These are phyloP conservation scores for Hylaea fasciaria DNA, from an alignment of 2,888 invertebrate species.

Conservation along the genomic window DNA sequence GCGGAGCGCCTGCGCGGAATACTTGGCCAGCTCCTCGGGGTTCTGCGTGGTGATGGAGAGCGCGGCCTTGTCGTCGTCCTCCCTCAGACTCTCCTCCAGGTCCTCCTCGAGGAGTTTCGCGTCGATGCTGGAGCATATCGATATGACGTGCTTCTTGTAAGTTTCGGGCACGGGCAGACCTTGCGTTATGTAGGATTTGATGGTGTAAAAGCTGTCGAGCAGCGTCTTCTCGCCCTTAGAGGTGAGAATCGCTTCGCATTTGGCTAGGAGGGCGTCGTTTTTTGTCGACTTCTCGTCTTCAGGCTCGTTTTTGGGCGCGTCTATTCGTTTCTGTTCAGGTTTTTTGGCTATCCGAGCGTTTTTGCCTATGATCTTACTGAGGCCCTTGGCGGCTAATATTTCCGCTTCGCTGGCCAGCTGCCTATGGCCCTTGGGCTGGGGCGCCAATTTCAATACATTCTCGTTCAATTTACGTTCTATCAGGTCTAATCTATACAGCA, in stretches of 20 bases:
- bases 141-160: conserved; percentile 73
- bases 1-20: conserved; percentile 71
- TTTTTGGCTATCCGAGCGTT: conserved; percentile 60
- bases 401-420: conserved; percentile 73
- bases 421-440: conserved; percentile 45
- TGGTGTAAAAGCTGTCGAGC: conserved; percentile 73
- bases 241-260: conserved; percentile 72
- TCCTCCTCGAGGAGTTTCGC: conserved; percentile 71
- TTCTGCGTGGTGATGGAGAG: conserved; percentile 57
- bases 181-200: conserved; percentile 74
- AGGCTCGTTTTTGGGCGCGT: conserved; percentile 41
- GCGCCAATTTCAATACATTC: conserved; percentile 58
- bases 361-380: conserved; percentile 77
- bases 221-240: conserved; percentile 72
- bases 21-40: conserved; percentile 71
- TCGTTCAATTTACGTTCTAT: conserved; percentile 67
- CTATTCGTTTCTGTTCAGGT: conserved; percentile 48
- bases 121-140: conserved; percentile 74
- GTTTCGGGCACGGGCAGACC: conserved; percentile 73
- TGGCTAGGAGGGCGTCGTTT: conserved; percentile 67
- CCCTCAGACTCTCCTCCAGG: conserved; percentile 58
- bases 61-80: conserved; percentile 45
- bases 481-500: conserved; percentile 71
- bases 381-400: conserved; percentile 74
- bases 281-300: conserved; percentile 55